Conservation (phyloP, 2,888 invertebrate genomes). For the Anarsia innoxiella region DNA sequence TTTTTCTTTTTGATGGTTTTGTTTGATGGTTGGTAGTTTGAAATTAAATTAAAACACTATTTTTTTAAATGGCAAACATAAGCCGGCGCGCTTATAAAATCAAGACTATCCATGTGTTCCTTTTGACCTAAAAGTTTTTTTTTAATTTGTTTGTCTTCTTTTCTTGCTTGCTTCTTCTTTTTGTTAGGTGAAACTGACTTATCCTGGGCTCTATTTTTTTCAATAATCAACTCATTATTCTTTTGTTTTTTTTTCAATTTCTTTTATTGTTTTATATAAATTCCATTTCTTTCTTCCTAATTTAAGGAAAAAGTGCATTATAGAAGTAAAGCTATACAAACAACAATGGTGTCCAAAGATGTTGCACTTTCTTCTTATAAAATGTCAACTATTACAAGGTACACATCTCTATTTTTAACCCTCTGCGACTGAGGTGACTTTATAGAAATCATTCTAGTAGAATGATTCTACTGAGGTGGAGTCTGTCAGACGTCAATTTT, state of each 20-base stretch:
- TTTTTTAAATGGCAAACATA: neutral
- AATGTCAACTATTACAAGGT: no score
- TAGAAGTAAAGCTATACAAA: neutral
- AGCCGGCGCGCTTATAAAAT: neutral
- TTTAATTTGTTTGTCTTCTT: neutral
- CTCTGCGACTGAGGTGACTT: neutral
- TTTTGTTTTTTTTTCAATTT: neutral
- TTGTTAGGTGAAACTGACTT: neutral
- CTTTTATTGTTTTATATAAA: neutral
- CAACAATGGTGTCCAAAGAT: no score
- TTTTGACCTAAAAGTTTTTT: neutral
- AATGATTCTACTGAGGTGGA: conserved; percentile 4
- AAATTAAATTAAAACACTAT: no score
- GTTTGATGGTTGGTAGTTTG: no score
- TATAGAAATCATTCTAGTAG: neutral
- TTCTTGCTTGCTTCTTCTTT: neutral
- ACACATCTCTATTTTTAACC: no score
- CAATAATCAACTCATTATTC: neutral
- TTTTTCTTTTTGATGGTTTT: no score
- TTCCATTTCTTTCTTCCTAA: neutral
- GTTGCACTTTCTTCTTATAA: no score
- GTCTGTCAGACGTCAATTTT: neutral
- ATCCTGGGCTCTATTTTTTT: neutral
- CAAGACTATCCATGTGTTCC: neutral
- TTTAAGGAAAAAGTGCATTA: neutral